phyloP scores from a whole-genome alignment of 2,113 vertebrate genomes.

The Aspiorhynchus laticeps region DNA sequence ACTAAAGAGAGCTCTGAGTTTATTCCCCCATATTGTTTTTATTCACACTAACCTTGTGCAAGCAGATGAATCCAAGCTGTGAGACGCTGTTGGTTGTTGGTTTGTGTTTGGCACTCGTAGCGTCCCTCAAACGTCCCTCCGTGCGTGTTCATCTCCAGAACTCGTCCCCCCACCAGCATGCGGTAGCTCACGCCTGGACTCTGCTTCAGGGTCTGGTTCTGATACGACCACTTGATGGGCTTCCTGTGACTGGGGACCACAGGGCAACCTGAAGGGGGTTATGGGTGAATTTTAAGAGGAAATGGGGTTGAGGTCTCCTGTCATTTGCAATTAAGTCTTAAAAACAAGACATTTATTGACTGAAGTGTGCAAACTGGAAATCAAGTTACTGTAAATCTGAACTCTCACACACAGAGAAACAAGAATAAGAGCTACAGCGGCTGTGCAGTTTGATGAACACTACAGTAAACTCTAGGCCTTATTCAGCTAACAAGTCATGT shows the following conservation, averaged over 20 bases:
- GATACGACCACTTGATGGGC: constrained; percentile 75
- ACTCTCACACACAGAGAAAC: background rate
- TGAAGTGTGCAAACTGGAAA: background rate
- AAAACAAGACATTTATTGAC: background rate
- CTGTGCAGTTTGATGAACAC: background rate
- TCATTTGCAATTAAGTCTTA: constrained; percentile 16
- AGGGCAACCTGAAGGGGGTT: constrained; percentile 70
- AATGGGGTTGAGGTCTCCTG: background rate
- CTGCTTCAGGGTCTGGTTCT: constrained; percentile 72
- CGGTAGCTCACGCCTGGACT: constrained; percentile 66
- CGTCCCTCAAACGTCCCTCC: constrained; percentile 72
- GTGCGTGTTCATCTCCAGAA: constrained; percentile 80
- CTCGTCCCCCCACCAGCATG: constrained; percentile 73
- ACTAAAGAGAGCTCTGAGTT: background rate
- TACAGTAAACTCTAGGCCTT: background rate
- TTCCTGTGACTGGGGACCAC: constrained; percentile 70
- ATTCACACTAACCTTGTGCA: constrained; percentile 71
- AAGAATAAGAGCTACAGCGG: background rate
- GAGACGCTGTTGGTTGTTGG: constrained; percentile 69
- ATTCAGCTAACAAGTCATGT: background rate
- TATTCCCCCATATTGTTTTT: background rate
- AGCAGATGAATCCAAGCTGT: constrained; percentile 79
- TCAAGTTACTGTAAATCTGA: background rate
- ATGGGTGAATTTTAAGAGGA: background rate
- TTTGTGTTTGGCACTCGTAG: constrained; percentile 73